A percentile compares a stretch with the other conserved stretches of the same genome.
phyloP scores from a whole-genome alignment of 2,113 vertebrate genomes.

The Daboia siamensis region DNA sequence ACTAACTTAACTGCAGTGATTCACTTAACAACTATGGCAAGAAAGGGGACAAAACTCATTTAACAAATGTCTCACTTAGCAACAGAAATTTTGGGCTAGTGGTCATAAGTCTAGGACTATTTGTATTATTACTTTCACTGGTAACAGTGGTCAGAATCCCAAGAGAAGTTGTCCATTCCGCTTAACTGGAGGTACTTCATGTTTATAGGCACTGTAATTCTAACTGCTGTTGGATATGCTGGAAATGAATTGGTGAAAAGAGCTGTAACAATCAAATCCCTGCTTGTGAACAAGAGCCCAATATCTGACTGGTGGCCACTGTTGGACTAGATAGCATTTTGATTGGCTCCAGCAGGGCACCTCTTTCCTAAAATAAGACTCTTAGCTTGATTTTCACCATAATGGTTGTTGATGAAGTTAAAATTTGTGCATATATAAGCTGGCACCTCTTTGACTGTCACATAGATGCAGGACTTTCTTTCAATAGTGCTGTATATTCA shows the following conservation, averaged over 20 bases:
- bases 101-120: background rate
- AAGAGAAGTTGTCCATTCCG: background rate
- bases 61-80: background rate
- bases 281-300: background rate
- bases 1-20: background rate
- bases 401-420: background rate
- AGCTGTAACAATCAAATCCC: background rate
- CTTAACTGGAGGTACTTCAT: background rate
- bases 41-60: background rate
- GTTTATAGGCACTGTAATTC: background rate
- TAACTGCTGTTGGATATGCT: background rate
- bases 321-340: background rate
- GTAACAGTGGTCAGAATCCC: background rate
- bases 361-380: background rate
- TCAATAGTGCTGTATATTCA: background rate
- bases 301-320: background rate
- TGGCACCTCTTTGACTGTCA: constrained; percentile 48
- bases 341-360: background rate
- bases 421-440: background rate
- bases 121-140: background rate
- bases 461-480: constrained; percentile 43
- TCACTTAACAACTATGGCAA: background rate
- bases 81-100: background rate
- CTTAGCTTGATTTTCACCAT: background rate
- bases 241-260: background rate